These are phyloP conservation scores for Parnassius mnemosyne DNA, from an alignment of 2,888 invertebrate genomes.

Conservation along the genomic window DNA sequence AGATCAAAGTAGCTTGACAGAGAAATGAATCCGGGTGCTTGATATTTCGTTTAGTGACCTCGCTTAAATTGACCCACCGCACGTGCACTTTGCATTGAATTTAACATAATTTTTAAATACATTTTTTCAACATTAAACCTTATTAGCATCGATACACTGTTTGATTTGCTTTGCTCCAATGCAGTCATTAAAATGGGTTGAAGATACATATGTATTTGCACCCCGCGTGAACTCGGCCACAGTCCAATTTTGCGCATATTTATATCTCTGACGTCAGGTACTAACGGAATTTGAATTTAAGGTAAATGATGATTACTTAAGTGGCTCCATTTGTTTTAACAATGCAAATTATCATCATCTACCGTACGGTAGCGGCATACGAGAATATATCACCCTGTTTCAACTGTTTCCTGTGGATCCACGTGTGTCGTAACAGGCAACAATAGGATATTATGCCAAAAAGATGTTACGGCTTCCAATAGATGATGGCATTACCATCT, in stretches of 20 bases:
- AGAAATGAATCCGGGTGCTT: slow-evolving; percentile 62
- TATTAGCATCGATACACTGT: slow-evolving; percentile 37
- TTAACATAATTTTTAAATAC: slow-evolving; percentile 30
- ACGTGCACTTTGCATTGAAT: slow-evolving; percentile 51
- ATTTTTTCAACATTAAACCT: slow-evolving; percentile 33
- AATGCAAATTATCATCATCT: too few relatives aligned
- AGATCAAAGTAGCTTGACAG: slow-evolving; percentile 38
- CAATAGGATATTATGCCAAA: too few relatives aligned
- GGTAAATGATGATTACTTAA: too few relatives aligned
- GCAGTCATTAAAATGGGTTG: background rate
- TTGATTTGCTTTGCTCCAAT: slow-evolving; percentile 35
- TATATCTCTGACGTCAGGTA: slow-evolving; percentile 51
- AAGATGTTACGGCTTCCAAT: too few relatives aligned
- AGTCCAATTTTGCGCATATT: slow-evolving; percentile 48
- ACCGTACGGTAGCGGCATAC: too few relatives aligned
- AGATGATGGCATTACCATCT: too few relatives aligned
- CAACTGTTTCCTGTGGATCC: too few relatives aligned
- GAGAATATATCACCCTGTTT: too few relatives aligned
- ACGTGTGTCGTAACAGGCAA: too few relatives aligned
- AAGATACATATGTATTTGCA: slow-evolving; percentile 29
- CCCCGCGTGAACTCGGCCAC: slow-evolving; percentile 50
- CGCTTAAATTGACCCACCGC: slow-evolving; percentile 57
- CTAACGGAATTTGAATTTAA: background rate
- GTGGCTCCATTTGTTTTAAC: too few relatives aligned
- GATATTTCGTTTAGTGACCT: slow-evolving; percentile 72